Evolutionary conservation across 92 coral and sea anemone species (phyloP).

Genomic region (Palythoa grandis): DNA sequence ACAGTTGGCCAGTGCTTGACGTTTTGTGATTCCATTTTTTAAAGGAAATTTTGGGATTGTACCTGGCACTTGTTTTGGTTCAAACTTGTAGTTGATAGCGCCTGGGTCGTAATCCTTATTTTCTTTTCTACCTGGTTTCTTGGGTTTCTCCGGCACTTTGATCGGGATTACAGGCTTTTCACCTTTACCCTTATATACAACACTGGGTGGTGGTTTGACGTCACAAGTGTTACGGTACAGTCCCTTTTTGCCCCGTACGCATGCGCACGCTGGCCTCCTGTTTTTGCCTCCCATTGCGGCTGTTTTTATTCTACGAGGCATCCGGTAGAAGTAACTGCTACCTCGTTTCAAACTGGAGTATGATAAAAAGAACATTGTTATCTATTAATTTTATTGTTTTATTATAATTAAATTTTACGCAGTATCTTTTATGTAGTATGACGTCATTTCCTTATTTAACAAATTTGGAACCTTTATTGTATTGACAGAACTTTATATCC

Average conservation of each 20-base stretch:
- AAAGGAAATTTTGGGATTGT: slow-evolving; percentile 73
- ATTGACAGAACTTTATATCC: too few species aligned
- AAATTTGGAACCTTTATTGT: too few species aligned
- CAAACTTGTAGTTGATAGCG: slow-evolving; percentile 68
- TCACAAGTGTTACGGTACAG: slow-evolving; percentile 76
- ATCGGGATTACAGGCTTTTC: slow-evolving; percentile 77
- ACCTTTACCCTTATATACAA: slow-evolving; percentile 51
- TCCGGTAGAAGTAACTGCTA: slow-evolving; percentile 68
- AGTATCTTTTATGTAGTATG: too few species aligned
- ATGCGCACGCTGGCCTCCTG: slow-evolving; percentile 69
- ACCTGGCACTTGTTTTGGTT: slow-evolving; percentile 63
- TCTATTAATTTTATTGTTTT: neutral
- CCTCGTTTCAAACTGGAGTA: slow-evolving; percentile 70
- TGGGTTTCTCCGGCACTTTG: slow-evolving; percentile 67
- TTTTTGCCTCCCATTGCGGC: slow-evolving; percentile 17
- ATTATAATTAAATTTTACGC: too few species aligned
- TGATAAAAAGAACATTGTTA: neutral
- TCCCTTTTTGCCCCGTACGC: slow-evolving; percentile 71
- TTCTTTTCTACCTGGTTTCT: slow-evolving; percentile 64
- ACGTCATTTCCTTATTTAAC: too few species aligned
- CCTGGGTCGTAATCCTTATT: slow-evolving; percentile 79
- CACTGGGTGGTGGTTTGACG: slow-evolving; percentile 77
- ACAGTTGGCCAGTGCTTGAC: slow-evolving; percentile 62
- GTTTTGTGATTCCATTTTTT: slow-evolving; percentile 65
- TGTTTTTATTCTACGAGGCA: slow-evolving; percentile 67